Base-by-base conservation (phyloP, 2,797 vertebrate species). In the Dryobates pubescens region DNA sequence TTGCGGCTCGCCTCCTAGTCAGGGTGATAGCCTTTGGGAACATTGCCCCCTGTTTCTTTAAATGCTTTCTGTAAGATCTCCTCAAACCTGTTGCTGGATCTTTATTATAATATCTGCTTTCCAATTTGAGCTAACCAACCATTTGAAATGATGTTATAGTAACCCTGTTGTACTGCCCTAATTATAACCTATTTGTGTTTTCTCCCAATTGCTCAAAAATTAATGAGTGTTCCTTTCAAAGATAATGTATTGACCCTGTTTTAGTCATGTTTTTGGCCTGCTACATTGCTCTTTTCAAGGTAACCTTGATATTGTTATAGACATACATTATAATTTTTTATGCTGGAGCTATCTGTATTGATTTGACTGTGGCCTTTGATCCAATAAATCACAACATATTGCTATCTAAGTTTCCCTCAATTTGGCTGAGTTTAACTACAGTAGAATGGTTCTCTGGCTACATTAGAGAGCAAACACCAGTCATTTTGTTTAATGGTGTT, bases 401-500 rank as follows among this genome's bases (percentile, higher is more conserved):
- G 97, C 96, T 95, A 59, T 96, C 88, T 96, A 86, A 95, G 82
- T 97, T 96, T 95, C 91, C 90, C 94, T 96, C 94, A 89, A 92
- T 96, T 97, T 97, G 96, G 74, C 96, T 89, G 96, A 95, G 95
- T 97, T 97, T 97, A 97, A 95, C 96, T 93, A 75, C 53, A 85
- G 95, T 86, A 88, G 94, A 93, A 94, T 96, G 94, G 74, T 91
- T 97, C 89, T 95, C 87, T 81, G 94, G 89, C 94, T 95, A 80
- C 96, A 96, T 97, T 96, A 97, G 93, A 86, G 96, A 96, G 95
- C 90, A 96, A 96, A 96, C 91, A 95, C 87, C 45, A 96, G 96
- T 97, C 96, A 97, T 97, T 98, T 97, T 97, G 95, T 97, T 97
- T 97, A 98, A 97, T 98, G 97, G 97, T 96, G 95, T 97, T 97